A percentile compares a stretch with the other conserved stretches of the same genome.
Conservation (phyloP, 2,888 invertebrate genomes). For the Matsumyia berberina region DNA sequence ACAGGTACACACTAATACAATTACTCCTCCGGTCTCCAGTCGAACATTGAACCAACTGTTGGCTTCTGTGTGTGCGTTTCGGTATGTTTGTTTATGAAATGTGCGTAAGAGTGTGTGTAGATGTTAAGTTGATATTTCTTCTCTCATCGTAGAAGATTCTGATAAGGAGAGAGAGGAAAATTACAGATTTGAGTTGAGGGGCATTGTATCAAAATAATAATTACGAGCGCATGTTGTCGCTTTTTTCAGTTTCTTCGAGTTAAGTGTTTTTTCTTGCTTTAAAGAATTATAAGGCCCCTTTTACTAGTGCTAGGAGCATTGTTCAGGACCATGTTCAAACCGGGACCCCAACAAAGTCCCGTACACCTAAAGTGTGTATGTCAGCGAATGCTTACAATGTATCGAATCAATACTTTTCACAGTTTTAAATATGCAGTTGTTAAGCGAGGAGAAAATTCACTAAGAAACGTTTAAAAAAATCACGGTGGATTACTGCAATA, state of each 20-base stretch:
- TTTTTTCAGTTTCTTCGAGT: background rate
- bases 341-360: too few species aligned
- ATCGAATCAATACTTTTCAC: too few species aligned
- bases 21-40: background rate
- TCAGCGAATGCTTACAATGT: too few species aligned
- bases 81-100: constrained; percentile 58
- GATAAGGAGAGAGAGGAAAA: constrained; percentile 39
- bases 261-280: constrained; percentile 1
- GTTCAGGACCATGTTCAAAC: too few species aligned
- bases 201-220: constrained; percentile 57
- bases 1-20: constrained; percentile 62
- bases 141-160: constrained; percentile 5
- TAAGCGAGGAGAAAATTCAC: too few species aligned
- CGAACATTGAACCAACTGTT: constrained; percentile 69
- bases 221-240: constrained; percentile 22
- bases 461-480: too few species aligned
- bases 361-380: too few species aligned
- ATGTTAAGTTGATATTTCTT: background rate
- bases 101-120: constrained; percentile 41
- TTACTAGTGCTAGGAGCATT: too few species aligned
- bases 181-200: constrained; percentile 41
- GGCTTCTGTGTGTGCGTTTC: constrained; percentile 54
- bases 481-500: too few species aligned
- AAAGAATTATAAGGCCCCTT: too few species aligned
- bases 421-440: too few species aligned